Evolutionary conservation across 2,113 vertebrate genomes (phyloP).

Genomic region (Edolisoma coerulescens): DNA sequence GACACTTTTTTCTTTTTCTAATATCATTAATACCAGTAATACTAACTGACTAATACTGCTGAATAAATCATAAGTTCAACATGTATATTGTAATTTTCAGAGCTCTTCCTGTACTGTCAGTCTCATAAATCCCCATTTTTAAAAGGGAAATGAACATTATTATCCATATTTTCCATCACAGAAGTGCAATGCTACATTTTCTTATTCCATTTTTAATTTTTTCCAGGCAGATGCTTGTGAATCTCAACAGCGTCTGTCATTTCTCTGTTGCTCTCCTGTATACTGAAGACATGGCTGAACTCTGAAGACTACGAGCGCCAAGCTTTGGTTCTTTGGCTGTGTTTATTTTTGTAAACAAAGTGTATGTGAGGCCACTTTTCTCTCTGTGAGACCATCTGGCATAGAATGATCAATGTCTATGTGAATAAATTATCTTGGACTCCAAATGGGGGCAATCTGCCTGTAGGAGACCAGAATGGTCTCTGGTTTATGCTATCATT

Average conservation of each 20-base stretch:
- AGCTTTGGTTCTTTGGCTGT: background rate
- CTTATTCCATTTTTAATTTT: background rate
- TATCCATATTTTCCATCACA: background rate
- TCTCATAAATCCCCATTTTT: background rate
- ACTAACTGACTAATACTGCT: background rate
- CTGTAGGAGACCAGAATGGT: background rate
- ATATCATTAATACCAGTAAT: background rate
- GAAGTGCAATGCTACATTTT: background rate
- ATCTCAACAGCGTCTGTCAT: background rate
- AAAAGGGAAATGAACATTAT: background rate
- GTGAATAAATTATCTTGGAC: background rate
- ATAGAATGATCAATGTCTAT: background rate
- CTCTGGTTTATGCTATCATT: background rate
- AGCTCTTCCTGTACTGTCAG: background rate
- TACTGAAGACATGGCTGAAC: background rate
- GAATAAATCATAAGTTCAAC: conserved; percentile 7
- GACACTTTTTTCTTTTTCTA: background rate
- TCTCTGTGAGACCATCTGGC: background rate
- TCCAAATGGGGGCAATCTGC: background rate
- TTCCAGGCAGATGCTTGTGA: background rate
- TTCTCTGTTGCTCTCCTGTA: background rate
- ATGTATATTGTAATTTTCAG: background rate
- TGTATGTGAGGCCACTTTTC: background rate
- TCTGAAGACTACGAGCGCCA: background rate
- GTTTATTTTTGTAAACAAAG: background rate